phyloP scores from a whole-genome alignment of 2,888 invertebrate species.

The Tribolium freemani region DNA sequence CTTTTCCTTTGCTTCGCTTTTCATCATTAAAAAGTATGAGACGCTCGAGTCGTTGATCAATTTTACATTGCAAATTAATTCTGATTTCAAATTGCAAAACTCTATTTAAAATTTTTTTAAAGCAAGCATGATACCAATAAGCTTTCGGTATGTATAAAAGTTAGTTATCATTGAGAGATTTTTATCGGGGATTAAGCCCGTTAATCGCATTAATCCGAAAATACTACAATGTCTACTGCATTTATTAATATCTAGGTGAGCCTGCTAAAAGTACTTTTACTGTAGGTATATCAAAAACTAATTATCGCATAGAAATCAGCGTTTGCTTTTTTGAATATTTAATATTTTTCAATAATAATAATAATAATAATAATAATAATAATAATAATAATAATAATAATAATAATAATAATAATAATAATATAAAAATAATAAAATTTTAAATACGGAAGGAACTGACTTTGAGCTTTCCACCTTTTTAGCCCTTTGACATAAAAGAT shows the following conservation, averaged over 20 bases:
- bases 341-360: too few species aligned
- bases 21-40: slow-evolving; percentile 45
- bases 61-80: neutral
- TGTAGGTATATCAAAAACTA: too few species aligned
- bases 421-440: too few species aligned
- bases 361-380: too few species aligned
- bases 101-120: neutral
- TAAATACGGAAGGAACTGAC: too few species aligned
- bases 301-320: too few species aligned
- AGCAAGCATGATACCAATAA: neutral
- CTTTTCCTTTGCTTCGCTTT: slow-evolving; percentile 49
- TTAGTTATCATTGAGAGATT: neutral
- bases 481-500: too few species aligned
- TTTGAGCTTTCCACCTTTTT: too few species aligned
- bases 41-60: neutral
- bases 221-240: neutral
- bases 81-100: neutral
- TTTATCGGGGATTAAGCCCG: neutral
- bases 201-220: neutral
- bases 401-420: too few species aligned
- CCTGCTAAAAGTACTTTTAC: too few species aligned
- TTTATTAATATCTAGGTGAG: neutral
- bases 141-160: neutral
- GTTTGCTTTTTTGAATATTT: too few species aligned
- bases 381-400: too few species aligned